Evolutionary conservation across 2,888 invertebrate genomes (phyloP).

Genomic region (Ectemnius continuus): DNA sequence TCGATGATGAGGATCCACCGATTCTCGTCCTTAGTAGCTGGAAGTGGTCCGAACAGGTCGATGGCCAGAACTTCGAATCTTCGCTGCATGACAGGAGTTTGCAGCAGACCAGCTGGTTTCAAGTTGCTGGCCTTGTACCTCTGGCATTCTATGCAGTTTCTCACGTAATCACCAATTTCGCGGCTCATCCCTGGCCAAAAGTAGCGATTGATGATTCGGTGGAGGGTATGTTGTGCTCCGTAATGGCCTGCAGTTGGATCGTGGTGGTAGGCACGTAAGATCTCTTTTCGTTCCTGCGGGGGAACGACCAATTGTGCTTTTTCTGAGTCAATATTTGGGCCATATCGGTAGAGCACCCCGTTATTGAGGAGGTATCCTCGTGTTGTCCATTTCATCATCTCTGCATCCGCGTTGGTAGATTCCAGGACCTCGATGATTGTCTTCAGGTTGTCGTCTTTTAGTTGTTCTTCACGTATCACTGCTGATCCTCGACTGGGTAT

Average conservation of each 20-base stretch:
- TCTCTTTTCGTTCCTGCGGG: constrained; percentile 24
- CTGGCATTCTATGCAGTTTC: constrained; percentile 64
- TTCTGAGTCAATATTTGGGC: constrained; percentile 42
- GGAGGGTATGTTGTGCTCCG: constrained; percentile 48
- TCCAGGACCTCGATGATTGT: constrained; percentile 7
- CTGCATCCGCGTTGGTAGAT: not conserved
- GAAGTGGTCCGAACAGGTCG: too few species aligned
- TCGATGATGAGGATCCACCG: too few species aligned
- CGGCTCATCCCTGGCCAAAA: constrained; percentile 64
- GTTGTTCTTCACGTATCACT: not conserved
- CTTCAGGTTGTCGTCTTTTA: not conserved
- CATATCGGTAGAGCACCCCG: too few species aligned
- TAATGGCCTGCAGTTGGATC: constrained; percentile 77
- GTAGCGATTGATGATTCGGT: constrained; percentile 49
- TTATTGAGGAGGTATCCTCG: constrained; percentile 16
- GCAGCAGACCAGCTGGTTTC: constrained; percentile 68
- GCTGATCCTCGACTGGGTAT: not conserved
- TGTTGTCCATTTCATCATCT: not conserved
- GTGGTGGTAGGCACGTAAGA: constrained; percentile 66
- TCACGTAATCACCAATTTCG: constrained; percentile 57
- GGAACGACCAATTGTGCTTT: constrained; percentile 62
- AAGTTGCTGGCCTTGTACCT: constrained; percentile 64
- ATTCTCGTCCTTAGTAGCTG: too few species aligned
- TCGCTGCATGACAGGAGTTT: constrained; percentile 61
- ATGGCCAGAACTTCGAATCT: too few species aligned